These are phyloP conservation scores for Diachrysia chrysitis DNA, from an alignment of 2,888 invertebrate genomes.

Conservation along the genomic window DNA sequence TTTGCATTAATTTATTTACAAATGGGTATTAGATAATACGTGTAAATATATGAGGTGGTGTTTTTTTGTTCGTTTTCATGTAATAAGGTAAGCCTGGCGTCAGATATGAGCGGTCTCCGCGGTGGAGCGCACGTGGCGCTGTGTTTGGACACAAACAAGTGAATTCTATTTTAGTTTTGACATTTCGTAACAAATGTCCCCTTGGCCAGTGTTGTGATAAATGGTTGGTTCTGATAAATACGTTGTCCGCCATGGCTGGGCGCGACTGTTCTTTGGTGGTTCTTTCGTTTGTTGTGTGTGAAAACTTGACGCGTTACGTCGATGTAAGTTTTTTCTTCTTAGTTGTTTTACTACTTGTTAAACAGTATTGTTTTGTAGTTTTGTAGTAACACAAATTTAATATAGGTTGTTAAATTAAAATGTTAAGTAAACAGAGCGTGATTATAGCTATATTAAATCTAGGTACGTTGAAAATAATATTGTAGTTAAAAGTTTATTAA, in stretches of 20 bases:
- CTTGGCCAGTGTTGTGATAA: constrained; percentile 66
- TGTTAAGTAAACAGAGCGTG: not conserved
- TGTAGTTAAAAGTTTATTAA: not conserved
- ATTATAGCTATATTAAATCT: not conserved
- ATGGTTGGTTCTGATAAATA: constrained; percentile 62
- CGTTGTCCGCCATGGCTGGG: constrained; percentile 50
- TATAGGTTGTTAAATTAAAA: not conserved
- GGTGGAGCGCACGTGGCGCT: constrained; percentile 69
- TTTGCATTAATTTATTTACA: constrained; percentile 58
- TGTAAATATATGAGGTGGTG: constrained; percentile 39
- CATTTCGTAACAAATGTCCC: constrained; percentile 70
- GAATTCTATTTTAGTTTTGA: constrained; percentile 69
- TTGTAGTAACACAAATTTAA: constrained; percentile 3
- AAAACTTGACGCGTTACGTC: constrained; percentile 32
- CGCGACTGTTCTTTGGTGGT: constrained; percentile 44
- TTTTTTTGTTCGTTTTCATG: constrained; percentile 50
- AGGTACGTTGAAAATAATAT: not conserved
- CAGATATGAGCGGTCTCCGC: constrained; percentile 76
- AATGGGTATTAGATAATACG: constrained; percentile 40
- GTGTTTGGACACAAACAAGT: constrained; percentile 69
- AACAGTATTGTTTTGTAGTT: constrained; percentile 31
- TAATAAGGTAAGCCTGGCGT: constrained; percentile 60
- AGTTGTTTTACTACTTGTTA: constrained; percentile 8
- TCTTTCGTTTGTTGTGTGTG: constrained; percentile 32
- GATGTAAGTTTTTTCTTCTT: constrained; percentile 52